Percentiles rank a stretch among this genome's conserved stretches.
phyloP scores from a whole-genome alignment of 2,888 invertebrate genomes.

The Tenthredo mesomela region DNA sequence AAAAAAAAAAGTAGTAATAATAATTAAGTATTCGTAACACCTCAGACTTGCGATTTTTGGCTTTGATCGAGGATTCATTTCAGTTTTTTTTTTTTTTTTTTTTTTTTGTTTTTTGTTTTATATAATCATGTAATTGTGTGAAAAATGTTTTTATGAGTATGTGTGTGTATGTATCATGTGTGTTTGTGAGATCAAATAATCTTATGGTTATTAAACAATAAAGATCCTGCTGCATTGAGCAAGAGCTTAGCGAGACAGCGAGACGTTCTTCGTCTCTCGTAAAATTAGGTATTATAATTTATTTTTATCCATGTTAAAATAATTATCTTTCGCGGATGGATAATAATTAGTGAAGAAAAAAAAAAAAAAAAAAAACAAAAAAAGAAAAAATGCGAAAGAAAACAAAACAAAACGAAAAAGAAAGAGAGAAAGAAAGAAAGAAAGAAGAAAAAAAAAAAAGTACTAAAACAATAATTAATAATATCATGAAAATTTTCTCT shows the following conservation, averaged over 20 bases:
- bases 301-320: not conserved
- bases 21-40: slow-evolving; percentile 40
- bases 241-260: not conserved
- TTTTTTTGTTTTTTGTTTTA: not conserved
- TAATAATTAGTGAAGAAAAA: not conserved
- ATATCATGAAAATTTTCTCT: not conserved
- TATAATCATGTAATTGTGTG: slow-evolving; percentile 4
- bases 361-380: not conserved
- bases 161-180: not conserved
- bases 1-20: not conserved
- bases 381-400: no score
- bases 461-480: not conserved
- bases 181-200: slow-evolving; percentile 35
- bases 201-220: not conserved
- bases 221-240: not conserved
- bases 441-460: not conserved
- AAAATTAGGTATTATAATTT: not conserved
- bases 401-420: not conserved
- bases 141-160: not conserved
- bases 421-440: not conserved
- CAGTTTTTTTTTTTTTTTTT: not conserved
- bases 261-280: not conserved
- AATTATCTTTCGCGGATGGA: not conserved
- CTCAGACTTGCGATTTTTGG: slow-evolving; percentile 52
- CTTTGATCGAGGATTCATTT: slow-evolving; percentile 46